These are phyloP conservation scores for Neomonachus schauinslandi DNA, from an alignment of 2,113 vertebrate species.

Conservation along the genomic window DNA sequence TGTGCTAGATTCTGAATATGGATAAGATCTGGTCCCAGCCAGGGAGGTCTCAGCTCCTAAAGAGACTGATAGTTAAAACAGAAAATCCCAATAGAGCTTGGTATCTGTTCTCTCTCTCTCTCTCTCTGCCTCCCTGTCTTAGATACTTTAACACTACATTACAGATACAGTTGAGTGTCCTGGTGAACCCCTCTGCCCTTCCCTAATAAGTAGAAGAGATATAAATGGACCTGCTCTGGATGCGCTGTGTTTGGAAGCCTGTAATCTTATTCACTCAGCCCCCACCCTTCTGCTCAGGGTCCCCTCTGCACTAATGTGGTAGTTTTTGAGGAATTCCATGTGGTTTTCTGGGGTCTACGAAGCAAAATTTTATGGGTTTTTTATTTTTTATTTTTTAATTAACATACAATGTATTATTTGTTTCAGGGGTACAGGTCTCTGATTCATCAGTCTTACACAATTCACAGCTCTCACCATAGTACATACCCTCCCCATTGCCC, in stretches of 20 bases:
- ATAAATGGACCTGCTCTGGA: background rate
- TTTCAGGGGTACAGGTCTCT: too few relatives aligned
- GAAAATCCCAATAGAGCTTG: background rate
- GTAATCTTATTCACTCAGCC: background rate
- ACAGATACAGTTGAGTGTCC: background rate
- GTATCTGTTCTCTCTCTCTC: background rate
- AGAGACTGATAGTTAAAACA: background rate
- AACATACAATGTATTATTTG: too few relatives aligned
- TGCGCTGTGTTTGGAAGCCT: background rate
- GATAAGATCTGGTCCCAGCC: too few relatives aligned
- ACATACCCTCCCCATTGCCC: too few relatives aligned
- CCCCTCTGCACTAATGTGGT: background rate
- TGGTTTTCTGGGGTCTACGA: background rate
- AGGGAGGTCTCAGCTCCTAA: background rate
- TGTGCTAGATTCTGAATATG: background rate
- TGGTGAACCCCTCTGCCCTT: background rate
- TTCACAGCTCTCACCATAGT: too few relatives aligned
- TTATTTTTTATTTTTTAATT: too few relatives aligned
- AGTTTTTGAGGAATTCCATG: background rate
- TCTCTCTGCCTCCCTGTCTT: background rate
- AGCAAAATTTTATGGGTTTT: background rate
- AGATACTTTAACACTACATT: background rate
- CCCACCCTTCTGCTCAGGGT: background rate
- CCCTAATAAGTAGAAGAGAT: too few relatives aligned
- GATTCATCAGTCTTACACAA: too few relatives aligned